Base-by-base conservation (phyloP, 2,888 invertebrate genomes). In the Brenthis daphne region DNA sequence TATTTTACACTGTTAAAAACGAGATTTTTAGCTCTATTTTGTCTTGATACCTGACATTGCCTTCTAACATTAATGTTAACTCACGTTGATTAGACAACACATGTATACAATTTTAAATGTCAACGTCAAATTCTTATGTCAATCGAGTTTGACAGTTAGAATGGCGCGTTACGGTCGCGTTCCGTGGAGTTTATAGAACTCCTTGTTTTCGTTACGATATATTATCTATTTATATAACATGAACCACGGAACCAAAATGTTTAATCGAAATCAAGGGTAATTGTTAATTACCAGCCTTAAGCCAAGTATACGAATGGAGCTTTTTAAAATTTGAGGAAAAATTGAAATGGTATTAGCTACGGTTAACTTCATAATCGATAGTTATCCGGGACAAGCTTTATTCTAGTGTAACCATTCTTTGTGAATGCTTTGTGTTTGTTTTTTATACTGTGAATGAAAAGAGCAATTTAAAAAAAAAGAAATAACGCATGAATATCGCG, bases 271-370 rank as follows among this genome's bases (percentile, higher is more conserved):
- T 83, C 82, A 83, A 80, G 82, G 79, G 92, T 90, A 89, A 91
- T 92, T 68, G 37, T 71, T 86, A 88, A 90, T 92, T 90, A 86
- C 92, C 91, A 93, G 95, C 95, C 95, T 95, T 95, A 95, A 93
- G 93, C 94, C 94, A 94, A 94, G 95, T 95, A 95, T 95, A 95
- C 95, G 95, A 94, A 84, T 80, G 87, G 80, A 83, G 86, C 91
- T 85, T 85, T 81, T 81, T 81, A 85, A 81, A 80, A 84, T 84
- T 76, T 81, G 84, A 85, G 48, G 37, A 55, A 66, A 55, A 60
- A 60, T 50, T 84, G 82, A 79, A 85, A 85, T 85, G 86, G 85
- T 85, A 85, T 85, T 87, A 85, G 85, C 85, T 84, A 79, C 82
- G 83, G 82, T 84, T 81, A 76, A 80, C 79, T 82, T 84, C 78